Evolutionary conservation across 2,888 invertebrate species (phyloP).

Genomic region (Matsumyia berberina): DNA sequence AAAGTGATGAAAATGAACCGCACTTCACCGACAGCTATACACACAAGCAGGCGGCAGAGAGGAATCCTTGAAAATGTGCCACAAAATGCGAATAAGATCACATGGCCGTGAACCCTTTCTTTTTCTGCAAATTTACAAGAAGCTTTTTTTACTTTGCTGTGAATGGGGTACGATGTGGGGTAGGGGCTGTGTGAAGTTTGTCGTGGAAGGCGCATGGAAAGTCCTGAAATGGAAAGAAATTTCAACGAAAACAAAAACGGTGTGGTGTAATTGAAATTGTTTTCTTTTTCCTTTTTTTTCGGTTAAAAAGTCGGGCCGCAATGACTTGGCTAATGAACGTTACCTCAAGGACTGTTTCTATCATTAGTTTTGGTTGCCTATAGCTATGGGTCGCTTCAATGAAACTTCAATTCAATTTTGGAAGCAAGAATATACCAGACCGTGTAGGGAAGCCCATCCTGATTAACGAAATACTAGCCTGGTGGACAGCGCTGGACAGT

Average conservation of each 20-base stretch:
- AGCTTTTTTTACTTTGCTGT: not conserved
- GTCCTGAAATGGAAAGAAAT: constrained; percentile 10
- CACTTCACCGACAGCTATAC: constrained; percentile 66
- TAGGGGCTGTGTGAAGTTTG: not conserved
- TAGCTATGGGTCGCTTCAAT: not conserved
- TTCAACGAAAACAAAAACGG: constrained; percentile 19
- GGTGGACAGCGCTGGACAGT: too few species aligned
- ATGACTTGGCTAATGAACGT: constrained; percentile 44
- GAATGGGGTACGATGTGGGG: not conserved
- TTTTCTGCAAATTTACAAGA: constrained; percentile 15
- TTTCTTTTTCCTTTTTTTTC: constrained; percentile 1
- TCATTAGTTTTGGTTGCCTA: constrained; percentile 4
- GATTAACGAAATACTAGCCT: too few species aligned
- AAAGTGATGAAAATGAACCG: constrained; percentile 75
- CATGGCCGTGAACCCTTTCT: constrained; percentile 67
- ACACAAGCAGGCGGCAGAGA: constrained; percentile 17
- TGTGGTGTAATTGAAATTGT: constrained; percentile 43
- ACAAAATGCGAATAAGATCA: constrained; percentile 69
- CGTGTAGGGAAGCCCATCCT: too few species aligned
- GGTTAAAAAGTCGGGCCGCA: not conserved
- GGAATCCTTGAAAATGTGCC: constrained; percentile 40
- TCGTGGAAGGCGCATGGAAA: constrained; percentile 5
- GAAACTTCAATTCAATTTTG: too few species aligned
- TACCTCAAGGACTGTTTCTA: constrained; percentile 25
- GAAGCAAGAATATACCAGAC: too few species aligned